Evolutionary conservation across 2,797 vertebrate species (phyloP).

Genomic region (Pristis pectinata): DNA sequence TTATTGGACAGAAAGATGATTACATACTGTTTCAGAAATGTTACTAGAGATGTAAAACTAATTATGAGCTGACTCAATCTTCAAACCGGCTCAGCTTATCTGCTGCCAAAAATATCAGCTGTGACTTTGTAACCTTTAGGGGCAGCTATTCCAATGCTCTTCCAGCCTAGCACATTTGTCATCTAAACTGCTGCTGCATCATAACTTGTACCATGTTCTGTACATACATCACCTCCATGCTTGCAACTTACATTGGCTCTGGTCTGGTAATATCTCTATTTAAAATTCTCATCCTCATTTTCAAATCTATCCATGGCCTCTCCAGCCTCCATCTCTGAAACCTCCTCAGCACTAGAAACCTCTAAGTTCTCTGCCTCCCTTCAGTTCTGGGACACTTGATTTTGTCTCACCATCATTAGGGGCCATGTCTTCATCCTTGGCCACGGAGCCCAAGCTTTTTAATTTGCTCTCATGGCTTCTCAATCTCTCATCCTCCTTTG

Average conservation of each 20-base stretch:
- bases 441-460: too few relatives aligned
- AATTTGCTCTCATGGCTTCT: not conserved
- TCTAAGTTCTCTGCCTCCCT: too few relatives aligned
- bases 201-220: not conserved
- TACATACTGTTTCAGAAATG: not conserved
- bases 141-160: not conserved
- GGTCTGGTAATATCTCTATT: not conserved
- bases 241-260: not conserved
- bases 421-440: too few relatives aligned
- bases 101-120: not conserved
- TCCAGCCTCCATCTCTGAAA: not conserved
- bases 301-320: not conserved
- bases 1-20: conserved; percentile 19
- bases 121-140: not conserved
- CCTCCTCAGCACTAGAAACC: too few relatives aligned
- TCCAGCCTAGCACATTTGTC: not conserved
- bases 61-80: not conserved
- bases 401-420: too few relatives aligned
- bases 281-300: not conserved
- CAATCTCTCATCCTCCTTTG: not conserved
- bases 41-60: not conserved
- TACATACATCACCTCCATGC: not conserved
- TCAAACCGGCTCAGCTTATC: not conserved
- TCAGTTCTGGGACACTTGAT: too few relatives aligned
- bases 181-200: not conserved